These are phyloP conservation scores for Xiphophorus couchianus DNA, from an alignment of 2,113 vertebrate species.

Conservation along the genomic window DNA sequence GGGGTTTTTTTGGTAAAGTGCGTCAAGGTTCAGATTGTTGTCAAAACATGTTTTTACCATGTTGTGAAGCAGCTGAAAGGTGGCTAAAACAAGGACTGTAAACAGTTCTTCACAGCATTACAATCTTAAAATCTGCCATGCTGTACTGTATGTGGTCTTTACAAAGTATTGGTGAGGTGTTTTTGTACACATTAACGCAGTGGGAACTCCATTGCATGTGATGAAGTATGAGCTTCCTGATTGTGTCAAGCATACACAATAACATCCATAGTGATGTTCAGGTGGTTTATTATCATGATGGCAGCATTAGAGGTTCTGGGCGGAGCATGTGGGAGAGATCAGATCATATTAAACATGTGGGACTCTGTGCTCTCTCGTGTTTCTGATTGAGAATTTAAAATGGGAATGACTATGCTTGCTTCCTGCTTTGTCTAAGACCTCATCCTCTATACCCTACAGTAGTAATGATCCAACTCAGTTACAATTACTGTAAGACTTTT, in stretches of 20 bases:
- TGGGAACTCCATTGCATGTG: neutral
- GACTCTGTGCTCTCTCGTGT: no score
- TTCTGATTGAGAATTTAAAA: no score
- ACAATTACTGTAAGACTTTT: no score
- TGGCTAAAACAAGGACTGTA: neutral
- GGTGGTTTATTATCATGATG: neutral
- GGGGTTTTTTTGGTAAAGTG: slow-evolving; percentile 34
- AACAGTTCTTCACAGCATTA: neutral
- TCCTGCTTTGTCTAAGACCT: no score
- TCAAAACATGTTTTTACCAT: slow-evolving; percentile 62
- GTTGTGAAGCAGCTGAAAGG: slow-evolving; percentile 25
- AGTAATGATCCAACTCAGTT: no score
- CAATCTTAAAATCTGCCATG: no score
- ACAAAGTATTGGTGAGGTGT: neutral
- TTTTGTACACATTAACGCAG: neutral
- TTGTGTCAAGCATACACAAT: neutral
- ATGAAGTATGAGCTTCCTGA: neutral
- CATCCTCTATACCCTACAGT: no score
- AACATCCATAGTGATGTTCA: neutral
- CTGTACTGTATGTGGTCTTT: no score
- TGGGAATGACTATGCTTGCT: no score
- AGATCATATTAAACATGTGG: no score
- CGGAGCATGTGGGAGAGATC: no score
- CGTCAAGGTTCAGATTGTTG: slow-evolving; percentile 60
- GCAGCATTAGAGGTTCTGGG: no score